These are phyloP conservation scores for Tipula unca DNA, from an alignment of 2,888 invertebrate genomes.

Conservation along the genomic window DNA sequence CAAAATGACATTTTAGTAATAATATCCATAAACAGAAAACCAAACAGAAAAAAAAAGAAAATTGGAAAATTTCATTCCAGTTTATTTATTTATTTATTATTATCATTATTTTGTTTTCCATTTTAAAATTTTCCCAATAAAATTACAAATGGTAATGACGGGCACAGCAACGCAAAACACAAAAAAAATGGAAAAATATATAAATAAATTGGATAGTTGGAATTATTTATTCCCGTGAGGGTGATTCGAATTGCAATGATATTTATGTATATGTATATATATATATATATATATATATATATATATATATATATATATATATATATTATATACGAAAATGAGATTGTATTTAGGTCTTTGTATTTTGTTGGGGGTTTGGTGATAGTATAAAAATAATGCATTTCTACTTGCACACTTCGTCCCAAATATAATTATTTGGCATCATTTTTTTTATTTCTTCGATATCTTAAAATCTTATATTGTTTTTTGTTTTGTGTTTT, in stretches of 20 bases:
- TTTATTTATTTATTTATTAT: conserved; percentile 1
- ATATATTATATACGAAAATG: background rate
- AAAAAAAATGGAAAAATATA: background rate
- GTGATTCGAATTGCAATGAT: conserved; percentile 8
- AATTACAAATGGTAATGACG: conserved; percentile 8
- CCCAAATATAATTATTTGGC: background rate
- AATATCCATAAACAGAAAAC: background rate
- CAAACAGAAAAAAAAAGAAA: background rate
- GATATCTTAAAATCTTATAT: background rate
- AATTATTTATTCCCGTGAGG: background rate
- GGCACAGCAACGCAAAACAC: background rate
- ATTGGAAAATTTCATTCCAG: conserved; percentile 1
- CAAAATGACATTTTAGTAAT: background rate
- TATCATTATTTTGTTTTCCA: background rate
- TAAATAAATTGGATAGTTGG: conserved; percentile 8
- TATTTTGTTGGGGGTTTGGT: background rate
- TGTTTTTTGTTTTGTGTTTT: background rate
- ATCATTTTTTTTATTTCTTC: background rate
- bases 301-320: too few species aligned
- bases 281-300: too few species aligned
- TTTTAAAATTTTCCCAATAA: background rate
- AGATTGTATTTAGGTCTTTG: background rate
- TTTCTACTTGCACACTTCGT: background rate
- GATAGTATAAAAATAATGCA: background rate
- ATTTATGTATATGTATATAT: background rate